Conservation (phyloP, 2,113 vertebrate species). For the Tetraodon nigroviridis region DNA sequence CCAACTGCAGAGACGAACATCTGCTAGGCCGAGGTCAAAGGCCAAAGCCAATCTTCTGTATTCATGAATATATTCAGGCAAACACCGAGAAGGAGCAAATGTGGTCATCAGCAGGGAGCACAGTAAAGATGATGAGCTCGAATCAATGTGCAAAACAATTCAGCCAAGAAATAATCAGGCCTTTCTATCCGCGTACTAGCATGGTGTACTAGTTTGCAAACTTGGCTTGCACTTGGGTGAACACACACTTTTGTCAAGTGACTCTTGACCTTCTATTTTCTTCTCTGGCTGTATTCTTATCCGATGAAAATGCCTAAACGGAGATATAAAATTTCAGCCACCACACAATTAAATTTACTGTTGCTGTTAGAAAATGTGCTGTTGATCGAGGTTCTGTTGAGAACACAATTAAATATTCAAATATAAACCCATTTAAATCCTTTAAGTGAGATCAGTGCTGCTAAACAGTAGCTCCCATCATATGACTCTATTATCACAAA, state of each 20-base stretch:
- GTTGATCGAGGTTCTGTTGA: no score
- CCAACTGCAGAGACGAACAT: slow-evolving; percentile 45
- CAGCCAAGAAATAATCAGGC: no score
- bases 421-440: no score
- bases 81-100: slow-evolving; percentile 22
- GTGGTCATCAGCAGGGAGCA: slow-evolving; percentile 44
- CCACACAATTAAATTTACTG: not conserved
- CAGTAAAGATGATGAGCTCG: slow-evolving; percentile 28
- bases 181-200: no score
- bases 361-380: not conserved
- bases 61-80: slow-evolving; percentile 26
- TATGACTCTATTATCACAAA: no score
- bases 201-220: slow-evolving; percentile 10
- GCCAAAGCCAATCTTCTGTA: slow-evolving; percentile 45
- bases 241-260: slow-evolving; percentile 1
- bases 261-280: no score
- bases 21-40: slow-evolving; percentile 28
- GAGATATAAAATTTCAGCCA: not conserved
- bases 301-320: slow-evolving; percentile 6
- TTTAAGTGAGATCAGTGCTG: no score
- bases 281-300: not conserved
- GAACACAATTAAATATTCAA: no score
- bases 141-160: slow-evolving; percentile 32
- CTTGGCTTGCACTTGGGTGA: slow-evolving; percentile 13
- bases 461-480: no score